Base-by-base conservation (phyloP, 2,888 invertebrate species). In the Anthophora plumipes region DNA sequence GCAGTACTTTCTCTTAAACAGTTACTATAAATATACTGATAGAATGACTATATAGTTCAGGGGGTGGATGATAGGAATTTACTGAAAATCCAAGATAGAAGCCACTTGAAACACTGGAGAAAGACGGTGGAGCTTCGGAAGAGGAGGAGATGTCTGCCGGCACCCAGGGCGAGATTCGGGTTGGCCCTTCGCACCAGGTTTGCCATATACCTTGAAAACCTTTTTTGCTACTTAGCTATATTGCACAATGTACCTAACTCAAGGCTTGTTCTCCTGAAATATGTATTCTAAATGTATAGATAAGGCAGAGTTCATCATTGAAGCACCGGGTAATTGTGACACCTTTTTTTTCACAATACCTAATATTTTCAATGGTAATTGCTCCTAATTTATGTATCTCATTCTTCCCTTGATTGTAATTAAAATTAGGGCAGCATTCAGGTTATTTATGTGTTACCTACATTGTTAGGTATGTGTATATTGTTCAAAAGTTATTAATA, bases 101-200 rank as follows among this genome's bases (percentile, higher is more conserved):
- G 88, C 89, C 90, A 91, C 88, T 91, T 89, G 90, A 91, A 92
- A 93, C 91, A 84, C 93, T 93, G 93, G 93, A 93, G 93, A 93
- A 93, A 92, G 92, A 93, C 92, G 91, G 91, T 82, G 93, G 91
- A 93, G 92, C 92, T 91, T 92, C 91, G 92, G 93, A 93, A 91
- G 93, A 93, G 92, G 93, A 93, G 92, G 93, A 93, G 93, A 93
- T 93, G 93, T 93, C 93, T 89, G 96, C 96, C 94, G 96, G 96
- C 93, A 96, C 96, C 94, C 96, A 96, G 94, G 96, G 96, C 94
- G 96, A 96, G 95, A 96, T 96, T 94, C 95, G 96, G 95, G 96
- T 96, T 95, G 96, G 96, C 95, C 95, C 96, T 94, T 95, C 95
- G 94, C 96, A 96, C 95, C 96, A 96, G 95, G 96, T 96, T 92